These are phyloP conservation scores for Catostomus latipinnis DNA, from an alignment of 2,797 vertebrate species.

Conservation along the genomic window DNA sequence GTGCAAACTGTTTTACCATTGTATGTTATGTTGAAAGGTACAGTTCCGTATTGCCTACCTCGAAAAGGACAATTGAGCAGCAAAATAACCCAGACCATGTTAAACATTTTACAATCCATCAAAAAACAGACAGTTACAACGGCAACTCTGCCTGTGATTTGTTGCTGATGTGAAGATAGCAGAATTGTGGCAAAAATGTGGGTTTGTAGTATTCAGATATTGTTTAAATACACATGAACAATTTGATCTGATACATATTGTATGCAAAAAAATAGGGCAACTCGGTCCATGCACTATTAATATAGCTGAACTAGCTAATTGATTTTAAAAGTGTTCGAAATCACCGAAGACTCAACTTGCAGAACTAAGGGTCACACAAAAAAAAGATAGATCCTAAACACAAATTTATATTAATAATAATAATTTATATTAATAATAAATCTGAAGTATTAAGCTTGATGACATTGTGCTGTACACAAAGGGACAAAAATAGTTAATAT, in stretches of 20 bases:
- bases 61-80: conserved; percentile 58
- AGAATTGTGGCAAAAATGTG: not conserved
- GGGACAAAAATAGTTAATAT: conserved; percentile 7
- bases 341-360: not conserved
- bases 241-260: conserved; percentile 67
- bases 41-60: conserved; percentile 70
- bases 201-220: conserved; percentile 13
- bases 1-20: conserved; percentile 55
- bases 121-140: not conserved
- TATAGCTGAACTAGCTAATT: not conserved
- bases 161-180: conserved; percentile 26
- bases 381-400: conserved; percentile 3
- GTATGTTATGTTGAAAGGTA: conserved; percentile 52
- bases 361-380: conserved; percentile 6
- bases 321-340: not conserved
- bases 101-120: not conserved
- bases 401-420: not conserved
- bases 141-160: conserved; percentile 28
- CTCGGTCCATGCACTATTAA: conserved; percentile 44
- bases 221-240: conserved; percentile 41
- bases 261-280: conserved; percentile 49
- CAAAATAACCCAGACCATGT: conserved; percentile 29
- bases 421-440: not conserved
- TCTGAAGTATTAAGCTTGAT: not conserved
- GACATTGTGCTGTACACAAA: conserved; percentile 10